Evolutionary conservation across 2,797 vertebrate genomes (phyloP), one percentile per base, ranked within the genome.

Genomic region (Anableps anableps): DNA sequence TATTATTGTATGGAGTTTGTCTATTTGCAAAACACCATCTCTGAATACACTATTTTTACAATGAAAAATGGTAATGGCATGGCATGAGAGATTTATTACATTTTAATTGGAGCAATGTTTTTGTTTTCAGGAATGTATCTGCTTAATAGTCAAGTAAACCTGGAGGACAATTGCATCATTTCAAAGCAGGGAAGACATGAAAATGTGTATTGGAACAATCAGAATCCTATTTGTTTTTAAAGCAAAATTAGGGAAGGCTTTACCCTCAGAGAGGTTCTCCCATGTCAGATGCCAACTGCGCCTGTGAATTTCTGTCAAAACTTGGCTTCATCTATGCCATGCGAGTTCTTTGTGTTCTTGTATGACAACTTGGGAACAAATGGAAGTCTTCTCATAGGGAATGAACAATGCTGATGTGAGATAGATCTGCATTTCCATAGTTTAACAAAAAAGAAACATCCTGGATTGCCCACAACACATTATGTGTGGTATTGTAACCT

Each of bases 311-410:
- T 53, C 31, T n/a, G 34, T 55, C 75, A 80, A 77, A 83, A 72
- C 10, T 88, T 90, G 83, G 87, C 82, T 38, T 7, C 68, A 62
- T 76, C 79, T 80, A 36, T 72, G 80, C 84, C 75, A 51, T 85
- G 81, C 81, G 75, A 82, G 62, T 85, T 76, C 70, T 85, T 71
- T 55, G 55, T 83, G 58, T 80, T 86, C 83, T 88, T 85, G 75
- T 85, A 88, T 87, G 88, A 91, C 75, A 82, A 68, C 74, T 86
- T 92, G 86, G 90, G 81, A 86, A 82, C 51, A 84, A 86, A 77
- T 76, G 36, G 23, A 84, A 68, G 73, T 85, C 58, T 72, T 89
- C 79, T 84, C 38, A 84, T 31, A 50, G 66, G 82, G 85, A 76
- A 81, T 73, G 41, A 78, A 83, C 76, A 79, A 71, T 83, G 72